Evolutionary conservation across 2,113 vertebrate genomes (phyloP), one percentile per base, ranked within the genome.

Genomic region (Entomyzon cyanotis): DNA sequence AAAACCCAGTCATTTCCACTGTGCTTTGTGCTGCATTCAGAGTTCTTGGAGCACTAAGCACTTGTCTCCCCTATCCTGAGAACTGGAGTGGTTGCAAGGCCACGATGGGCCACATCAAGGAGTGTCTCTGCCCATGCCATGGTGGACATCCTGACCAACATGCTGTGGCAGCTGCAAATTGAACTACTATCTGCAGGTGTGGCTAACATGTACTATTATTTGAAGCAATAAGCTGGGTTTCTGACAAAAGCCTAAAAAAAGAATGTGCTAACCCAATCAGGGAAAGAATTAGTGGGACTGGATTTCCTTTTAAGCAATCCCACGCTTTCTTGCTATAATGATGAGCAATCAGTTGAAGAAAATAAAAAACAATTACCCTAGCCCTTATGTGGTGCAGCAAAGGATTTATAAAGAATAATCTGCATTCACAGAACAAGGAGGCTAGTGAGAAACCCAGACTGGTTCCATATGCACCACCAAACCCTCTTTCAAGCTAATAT

Each of bases 331-430:
- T 86, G 9, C 42, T 84, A 9, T 41, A 86, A 89, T 56, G 46
- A 65, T 39, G 42, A 95, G 42, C 74, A 74, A 93, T 85, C 65
- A 58, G 17, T 55, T 62, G 25, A 78, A 84, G 41, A 28, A 22
- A 62, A 50, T 65, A 65, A 63, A 39, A 78, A 60, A 1, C 41
- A 70, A 77, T 60, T 84, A 62, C n/a, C 27, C 16, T 69, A 53
- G 27, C 35, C 37, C 35, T 91, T 85, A 79, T 1, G 1, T 33
- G 15, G 39, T 35, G 7, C 35, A 80, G 63, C 58, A 77, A 82
- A 78, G 14, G 63, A 56, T 82, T 93, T 77, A 42, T 37, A 62
- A 82, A 84, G 44, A 83, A 84, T 30, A 33, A 71, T 94, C 84
- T 87, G 53, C 46, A 62, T 84, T 81, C 58, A 35, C 19, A 56